Base-by-base conservation (phyloP, 2,888 invertebrate species). In the Vannuccia rotundouncinata region DNA sequence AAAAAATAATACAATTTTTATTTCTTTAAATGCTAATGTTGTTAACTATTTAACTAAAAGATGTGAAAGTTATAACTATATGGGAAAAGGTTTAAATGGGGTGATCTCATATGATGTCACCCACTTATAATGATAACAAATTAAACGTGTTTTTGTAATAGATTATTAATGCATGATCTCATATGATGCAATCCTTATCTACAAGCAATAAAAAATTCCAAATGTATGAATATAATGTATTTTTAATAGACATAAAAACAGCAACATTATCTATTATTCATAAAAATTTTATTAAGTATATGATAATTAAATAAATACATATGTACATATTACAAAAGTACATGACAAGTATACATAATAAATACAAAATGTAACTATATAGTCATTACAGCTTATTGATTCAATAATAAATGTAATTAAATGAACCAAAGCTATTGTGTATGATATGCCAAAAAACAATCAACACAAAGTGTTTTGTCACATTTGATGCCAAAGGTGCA, bases 401-500 rank as follows among this genome's bases (percentile, higher is more conserved):
- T 59, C 13, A 59, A 13, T 59, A 59, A 13, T n/a, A 13, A n/a
- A 59, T 59, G 13, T 59, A 59, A 13, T 59, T n/a, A 59, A 13
- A n/a, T 59, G 59, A 59, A 59, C 59, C n/a, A 13, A n/a, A 59
- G n/a, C 27, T 10, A n/a, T 5, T 73, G 73, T 73, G 73, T 73
- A n/a, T 73, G 10, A 73, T 73, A 73, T 25, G 73, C 10, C 22
- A 73, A 27, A 2, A 73, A 73, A 27, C 73, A 73, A n/a, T 73
- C 73, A 73, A 73, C 22, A 73, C 73, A 73, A 27, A 73, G 73
- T 27, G 73, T 73, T 73, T 73, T 73, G 73, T 73, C 73, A 27
- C 73, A 73, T 73, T 73, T 73, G 73, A 73, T 73, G 73, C 73
- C 2, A 73, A 10, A 73, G 27, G 22, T 73, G 2, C 73, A n/a